Conservation (phyloP, 2,888 invertebrate species). For the Ectemnius cavifrons region DNA sequence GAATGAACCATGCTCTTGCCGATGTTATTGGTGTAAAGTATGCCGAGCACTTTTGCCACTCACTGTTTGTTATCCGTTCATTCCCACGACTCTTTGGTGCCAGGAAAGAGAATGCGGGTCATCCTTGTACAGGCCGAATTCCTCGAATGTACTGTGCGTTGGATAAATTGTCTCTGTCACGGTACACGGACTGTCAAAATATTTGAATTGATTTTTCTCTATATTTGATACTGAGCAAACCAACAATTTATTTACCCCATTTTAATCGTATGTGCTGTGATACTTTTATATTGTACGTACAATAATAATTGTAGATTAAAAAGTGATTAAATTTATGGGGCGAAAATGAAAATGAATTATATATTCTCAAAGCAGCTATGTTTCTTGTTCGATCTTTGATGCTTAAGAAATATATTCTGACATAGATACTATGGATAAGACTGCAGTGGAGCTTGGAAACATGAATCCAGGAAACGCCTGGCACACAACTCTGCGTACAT, state of each 20-base stretch:
- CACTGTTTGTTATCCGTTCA: neutral
- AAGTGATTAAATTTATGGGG: too few relatives aligned
- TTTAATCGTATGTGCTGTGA: too few relatives aligned
- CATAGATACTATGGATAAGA: neutral
- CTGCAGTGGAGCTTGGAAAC: neutral
- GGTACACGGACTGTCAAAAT: too few relatives aligned
- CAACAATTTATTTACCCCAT: too few relatives aligned
- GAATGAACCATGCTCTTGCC: slow-evolving; percentile 20
- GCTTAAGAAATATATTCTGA: too few relatives aligned
- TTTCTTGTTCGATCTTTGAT: too few relatives aligned
- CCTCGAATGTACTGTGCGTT: neutral
- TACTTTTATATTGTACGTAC: too few relatives aligned
- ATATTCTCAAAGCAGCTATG: too few relatives aligned
- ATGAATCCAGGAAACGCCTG: neutral
- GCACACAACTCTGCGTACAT: neutral
- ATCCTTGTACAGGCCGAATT: neutral
- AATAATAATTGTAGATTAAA: too few relatives aligned
- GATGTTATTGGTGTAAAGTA: neutral
- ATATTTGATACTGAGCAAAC: too few relatives aligned
- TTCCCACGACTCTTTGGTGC: neutral
- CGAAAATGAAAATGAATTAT: too few relatives aligned
- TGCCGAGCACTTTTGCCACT: neutral
- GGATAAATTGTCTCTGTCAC: neutral
- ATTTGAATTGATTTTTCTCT: too few relatives aligned
- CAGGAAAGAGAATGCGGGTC: slow-evolving; percentile 3